phyloP scores from a whole-genome alignment of 1,140 invertebrate species.

The Phenacoccus solenopsis region DNA sequence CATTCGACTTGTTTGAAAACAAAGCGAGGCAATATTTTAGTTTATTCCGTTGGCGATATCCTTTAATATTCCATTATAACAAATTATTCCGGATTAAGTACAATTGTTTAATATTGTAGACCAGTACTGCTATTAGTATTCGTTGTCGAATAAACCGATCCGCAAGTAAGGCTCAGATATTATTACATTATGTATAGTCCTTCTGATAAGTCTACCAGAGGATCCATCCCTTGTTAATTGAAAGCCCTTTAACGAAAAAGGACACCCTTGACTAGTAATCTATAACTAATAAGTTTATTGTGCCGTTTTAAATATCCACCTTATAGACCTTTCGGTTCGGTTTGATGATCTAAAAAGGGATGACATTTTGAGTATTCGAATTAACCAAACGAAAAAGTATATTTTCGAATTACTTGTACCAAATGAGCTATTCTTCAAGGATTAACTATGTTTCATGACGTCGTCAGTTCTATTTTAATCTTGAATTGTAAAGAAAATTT shows the following conservation, averaged over 20 bases:
- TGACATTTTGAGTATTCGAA: not conserved
- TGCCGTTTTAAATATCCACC: not conserved
- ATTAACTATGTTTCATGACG: too few relatives aligned
- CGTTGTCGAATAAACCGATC: constrained; percentile 1
- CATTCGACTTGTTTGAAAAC: not conserved
- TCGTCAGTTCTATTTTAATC: too few relatives aligned
- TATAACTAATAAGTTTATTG: constrained; percentile 3
- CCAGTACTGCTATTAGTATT: not conserved
- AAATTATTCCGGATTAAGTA: not conserved
- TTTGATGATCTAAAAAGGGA: not conserved
- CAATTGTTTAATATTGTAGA: not conserved
- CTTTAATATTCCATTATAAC: not conserved
- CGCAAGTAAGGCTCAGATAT: not conserved
- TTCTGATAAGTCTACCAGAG: not conserved
- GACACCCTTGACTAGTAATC: constrained; percentile 1
- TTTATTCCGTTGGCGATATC: not conserved
- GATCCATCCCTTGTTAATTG: not conserved
- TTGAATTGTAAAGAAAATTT: too few relatives aligned
- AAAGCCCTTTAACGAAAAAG: constrained; percentile 1
- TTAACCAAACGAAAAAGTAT: too few relatives aligned
- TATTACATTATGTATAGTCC: constrained; percentile 3
- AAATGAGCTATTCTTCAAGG: too few relatives aligned
- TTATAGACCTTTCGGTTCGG: not conserved
- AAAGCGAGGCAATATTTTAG: not conserved
- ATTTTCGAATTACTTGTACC: too few relatives aligned